A percentile compares a stretch with the other conserved stretches of the same genome.
These are phyloP conservation scores for Cacoxenus indagator DNA, from an alignment of 2,888 invertebrate species.

Conservation along the genomic window DNA sequence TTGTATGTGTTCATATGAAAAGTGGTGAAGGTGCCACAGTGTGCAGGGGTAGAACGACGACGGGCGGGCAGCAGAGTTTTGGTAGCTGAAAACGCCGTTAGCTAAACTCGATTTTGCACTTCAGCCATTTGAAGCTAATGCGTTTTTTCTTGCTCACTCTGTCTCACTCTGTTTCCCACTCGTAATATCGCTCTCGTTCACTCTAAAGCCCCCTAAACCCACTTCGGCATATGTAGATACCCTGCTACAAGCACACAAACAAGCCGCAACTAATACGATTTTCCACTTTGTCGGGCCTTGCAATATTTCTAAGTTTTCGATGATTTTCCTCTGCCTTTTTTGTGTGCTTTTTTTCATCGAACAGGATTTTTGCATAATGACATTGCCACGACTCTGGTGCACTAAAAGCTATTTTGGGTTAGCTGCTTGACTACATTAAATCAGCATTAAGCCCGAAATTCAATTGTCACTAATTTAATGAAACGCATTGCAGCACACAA, in stretches of 20 bases:
- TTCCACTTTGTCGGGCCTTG: constrained; percentile 8
- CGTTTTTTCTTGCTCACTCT: constrained; percentile 16
- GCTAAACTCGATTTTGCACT: constrained; percentile 62
- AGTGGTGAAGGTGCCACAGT: background rate
- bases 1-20: background rate
- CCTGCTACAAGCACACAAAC: background rate
- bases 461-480: background rate
- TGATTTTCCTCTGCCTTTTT: background rate
- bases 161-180: background rate
- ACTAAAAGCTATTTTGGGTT: constrained; percentile 10
- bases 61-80: background rate
- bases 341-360: background rate
- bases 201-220: background rate
- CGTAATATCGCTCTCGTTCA: background rate
- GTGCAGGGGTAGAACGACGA: background rate
- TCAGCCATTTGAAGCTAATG: constrained; percentile 62
- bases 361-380: constrained; percentile 3
- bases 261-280: constrained; percentile 12
- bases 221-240: background rate
- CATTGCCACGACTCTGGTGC: background rate
- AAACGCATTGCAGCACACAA: background rate
- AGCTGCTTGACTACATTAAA: background rate
- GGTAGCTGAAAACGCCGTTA: constrained; percentile 60
- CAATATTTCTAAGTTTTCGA: background rate
- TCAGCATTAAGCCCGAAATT: constrained; percentile 7